phyloP scores from a whole-genome alignment of 2,113 vertebrate species.

The Marmota flaviventris region DNA sequence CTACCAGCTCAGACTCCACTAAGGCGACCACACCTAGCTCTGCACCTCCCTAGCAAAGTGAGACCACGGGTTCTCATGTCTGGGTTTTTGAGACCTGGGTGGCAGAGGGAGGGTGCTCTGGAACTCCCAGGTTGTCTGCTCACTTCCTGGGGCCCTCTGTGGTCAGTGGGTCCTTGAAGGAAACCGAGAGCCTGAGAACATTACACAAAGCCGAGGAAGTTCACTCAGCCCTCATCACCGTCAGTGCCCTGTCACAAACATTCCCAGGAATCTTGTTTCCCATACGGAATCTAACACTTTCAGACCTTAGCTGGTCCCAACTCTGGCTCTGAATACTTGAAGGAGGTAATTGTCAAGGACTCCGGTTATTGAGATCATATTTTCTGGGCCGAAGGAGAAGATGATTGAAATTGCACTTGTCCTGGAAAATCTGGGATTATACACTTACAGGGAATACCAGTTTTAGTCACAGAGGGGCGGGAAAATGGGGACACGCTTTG shows the following conservation, averaged over 20 bases:
- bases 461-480: not conserved
- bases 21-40: not conserved
- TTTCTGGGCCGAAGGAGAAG: slow-evolving; percentile 51
- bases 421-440: slow-evolving; percentile 5
- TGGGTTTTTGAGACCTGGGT: not conserved
- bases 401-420: slow-evolving; percentile 48
- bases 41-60: not conserved
- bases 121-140: not conserved
- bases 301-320: not conserved
- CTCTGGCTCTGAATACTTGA: not conserved
- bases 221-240: fast-evolving
- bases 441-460: slow-evolving; percentile 41
- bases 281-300: not conserved
- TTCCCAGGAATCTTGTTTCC: not conserved
- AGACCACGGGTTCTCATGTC: not conserved
- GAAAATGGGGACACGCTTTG: not conserved
- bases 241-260: not conserved
- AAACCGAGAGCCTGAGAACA: not conserved
- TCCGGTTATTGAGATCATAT: not conserved
- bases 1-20: not conserved
- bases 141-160: not conserved
- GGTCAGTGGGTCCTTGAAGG: not conserved
- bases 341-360: slow-evolving; percentile 40
- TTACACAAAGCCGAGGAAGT: not conserved
- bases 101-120: not conserved